phyloP scores from a whole-genome alignment of 2,797 vertebrate species.

The Sparus aurata region DNA sequence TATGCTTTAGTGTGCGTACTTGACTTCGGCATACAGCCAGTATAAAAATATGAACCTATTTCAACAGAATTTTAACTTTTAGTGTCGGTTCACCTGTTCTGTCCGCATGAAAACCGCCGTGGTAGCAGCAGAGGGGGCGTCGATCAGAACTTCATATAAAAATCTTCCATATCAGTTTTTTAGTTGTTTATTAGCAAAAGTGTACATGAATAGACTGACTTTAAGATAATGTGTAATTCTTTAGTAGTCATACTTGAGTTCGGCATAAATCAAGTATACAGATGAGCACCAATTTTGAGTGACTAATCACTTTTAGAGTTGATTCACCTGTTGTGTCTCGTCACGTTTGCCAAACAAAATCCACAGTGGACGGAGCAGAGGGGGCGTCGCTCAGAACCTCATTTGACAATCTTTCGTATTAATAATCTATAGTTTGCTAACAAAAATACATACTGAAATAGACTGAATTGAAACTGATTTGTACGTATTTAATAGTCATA shows the following conservation, averaged over 20 bases:
- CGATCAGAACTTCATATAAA: not conserved
- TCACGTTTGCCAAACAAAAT: not conserved
- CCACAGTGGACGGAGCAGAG: too few relatives aligned
- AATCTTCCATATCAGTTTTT: not conserved
- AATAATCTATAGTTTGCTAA: rapidly evolving
- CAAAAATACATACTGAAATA: not conserved
- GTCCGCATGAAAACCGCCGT: too few relatives aligned
- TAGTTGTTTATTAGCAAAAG: not conserved
- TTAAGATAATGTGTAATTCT: rapidly evolving
- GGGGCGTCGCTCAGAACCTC: constrained; percentile 3
- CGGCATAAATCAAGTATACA: not conserved
- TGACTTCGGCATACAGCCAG: not conserved
- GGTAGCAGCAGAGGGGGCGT: not conserved
- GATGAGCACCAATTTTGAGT: not conserved
- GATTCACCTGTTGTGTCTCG: constrained; percentile 58
- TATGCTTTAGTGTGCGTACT: not conserved
- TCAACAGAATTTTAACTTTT: not conserved
- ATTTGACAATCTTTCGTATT: not conserved
- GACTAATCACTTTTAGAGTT: not conserved
- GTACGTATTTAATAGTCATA: rapidly evolving
- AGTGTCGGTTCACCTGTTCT: constrained; percentile 57
- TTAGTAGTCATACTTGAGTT: not conserved
- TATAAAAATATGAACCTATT: not conserved
- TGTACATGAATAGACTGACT: rapidly evolving
- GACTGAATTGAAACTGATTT: rapidly evolving